Evolutionary conservation across 2,888 invertebrate species (phyloP).

Genomic region (Dryobotodes eremita): DNA sequence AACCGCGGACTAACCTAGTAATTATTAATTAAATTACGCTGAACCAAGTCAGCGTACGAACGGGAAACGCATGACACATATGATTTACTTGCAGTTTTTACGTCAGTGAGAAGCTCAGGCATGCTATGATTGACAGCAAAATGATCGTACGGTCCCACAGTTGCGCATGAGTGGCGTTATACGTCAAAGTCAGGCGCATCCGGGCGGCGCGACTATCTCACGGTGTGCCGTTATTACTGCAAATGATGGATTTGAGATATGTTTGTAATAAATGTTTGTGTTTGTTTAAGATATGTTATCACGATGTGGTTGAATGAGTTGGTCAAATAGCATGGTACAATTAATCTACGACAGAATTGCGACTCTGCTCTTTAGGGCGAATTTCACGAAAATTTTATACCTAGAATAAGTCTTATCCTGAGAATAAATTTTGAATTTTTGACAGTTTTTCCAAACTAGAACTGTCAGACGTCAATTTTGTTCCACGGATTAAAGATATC

Average conservation of each 20-base stretch:
- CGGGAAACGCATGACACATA: conserved; percentile 59
- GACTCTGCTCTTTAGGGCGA: background rate
- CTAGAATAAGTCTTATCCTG: too few relatives aligned
- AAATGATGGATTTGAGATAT: conserved; percentile 51
- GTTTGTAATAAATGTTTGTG: conserved; percentile 32
- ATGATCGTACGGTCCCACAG: conserved; percentile 66
- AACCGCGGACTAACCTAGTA: conserved; percentile 13
- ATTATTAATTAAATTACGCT: conserved; percentile 44
- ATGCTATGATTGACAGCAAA: conserved; percentile 66
- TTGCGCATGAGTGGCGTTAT: conserved; percentile 64
- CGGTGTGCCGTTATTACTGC: conserved; percentile 58
- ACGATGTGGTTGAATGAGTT: background rate
- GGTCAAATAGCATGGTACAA: background rate
- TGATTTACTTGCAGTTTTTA: conserved; percentile 62
- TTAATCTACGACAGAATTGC: background rate
- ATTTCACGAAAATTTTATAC: too few relatives aligned
- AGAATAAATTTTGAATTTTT: too few relatives aligned
- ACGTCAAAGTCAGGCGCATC: conserved; percentile 67
- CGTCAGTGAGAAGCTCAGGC: conserved; percentile 58
- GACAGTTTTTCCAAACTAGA: too few relatives aligned
- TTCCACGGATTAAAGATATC: too few relatives aligned
- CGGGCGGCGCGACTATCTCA: conserved; percentile 66
- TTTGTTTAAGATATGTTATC: conserved; percentile 21
- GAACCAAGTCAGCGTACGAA: conserved; percentile 25
- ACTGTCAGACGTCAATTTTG: too few relatives aligned